Evolutionary conservation across 2,113 vertebrate species (phyloP).

Genomic region (Mirza zaza): DNA sequence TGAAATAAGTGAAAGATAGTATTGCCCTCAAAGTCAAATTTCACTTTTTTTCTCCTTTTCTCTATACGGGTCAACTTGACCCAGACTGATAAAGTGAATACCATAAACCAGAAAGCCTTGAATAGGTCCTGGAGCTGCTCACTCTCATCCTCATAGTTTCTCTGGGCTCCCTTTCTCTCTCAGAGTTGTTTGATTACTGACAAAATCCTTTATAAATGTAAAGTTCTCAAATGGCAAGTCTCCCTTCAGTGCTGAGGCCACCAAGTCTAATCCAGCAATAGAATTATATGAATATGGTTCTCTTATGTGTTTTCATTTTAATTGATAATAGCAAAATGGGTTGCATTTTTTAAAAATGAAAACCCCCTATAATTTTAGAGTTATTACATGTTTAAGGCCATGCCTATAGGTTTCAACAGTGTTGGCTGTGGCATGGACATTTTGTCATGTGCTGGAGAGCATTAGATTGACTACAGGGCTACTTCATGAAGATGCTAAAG

Average conservation of each 20-base stretch:
- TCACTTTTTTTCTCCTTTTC: neutral
- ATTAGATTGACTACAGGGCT: neutral
- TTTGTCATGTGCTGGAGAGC: neutral
- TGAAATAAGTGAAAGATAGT: neutral
- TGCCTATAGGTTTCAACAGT: neutral
- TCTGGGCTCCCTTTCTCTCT: neutral
- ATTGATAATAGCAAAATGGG: neutral
- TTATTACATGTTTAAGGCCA: neutral
- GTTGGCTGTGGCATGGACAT: rapidly evolving
- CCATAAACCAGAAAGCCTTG: neutral
- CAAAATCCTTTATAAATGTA: neutral
- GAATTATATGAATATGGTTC: neutral
- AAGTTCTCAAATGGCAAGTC: neutral
- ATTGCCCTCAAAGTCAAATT: neutral
- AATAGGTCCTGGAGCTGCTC: neutral
- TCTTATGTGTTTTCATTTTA: neutral
- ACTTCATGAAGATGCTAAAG: neutral
- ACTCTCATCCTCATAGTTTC: neutral
- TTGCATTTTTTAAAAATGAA: neutral
- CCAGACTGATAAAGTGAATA: neutral
- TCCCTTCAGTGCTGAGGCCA: neutral
- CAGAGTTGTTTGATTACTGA: neutral
- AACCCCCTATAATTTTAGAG: neutral
- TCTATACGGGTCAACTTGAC: neutral
- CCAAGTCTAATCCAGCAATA: neutral